These are phyloP conservation scores for Collichthys lucidus DNA, from an alignment of 2,113 vertebrate genomes.

Conservation along the genomic window DNA sequence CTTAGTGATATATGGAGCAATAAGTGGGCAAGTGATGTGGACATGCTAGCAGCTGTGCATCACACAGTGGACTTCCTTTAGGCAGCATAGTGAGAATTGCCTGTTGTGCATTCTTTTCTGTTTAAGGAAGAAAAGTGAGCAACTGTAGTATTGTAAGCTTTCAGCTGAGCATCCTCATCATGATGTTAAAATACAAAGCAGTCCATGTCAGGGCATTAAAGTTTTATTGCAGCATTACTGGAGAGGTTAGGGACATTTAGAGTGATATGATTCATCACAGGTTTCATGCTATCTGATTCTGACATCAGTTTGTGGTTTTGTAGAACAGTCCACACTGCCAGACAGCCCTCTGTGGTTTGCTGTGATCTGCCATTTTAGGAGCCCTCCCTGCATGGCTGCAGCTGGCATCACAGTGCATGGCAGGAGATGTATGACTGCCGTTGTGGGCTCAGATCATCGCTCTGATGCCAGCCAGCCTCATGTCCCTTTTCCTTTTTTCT, in stretches of 20 bases:
- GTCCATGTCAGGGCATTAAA: constrained; percentile 7
- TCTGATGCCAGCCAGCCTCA: constrained; percentile 8
- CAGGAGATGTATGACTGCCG: constrained; percentile 25
- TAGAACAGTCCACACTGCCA: not conserved
- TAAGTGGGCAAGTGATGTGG: not conserved
- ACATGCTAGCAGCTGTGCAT: not conserved
- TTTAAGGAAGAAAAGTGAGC: not conserved
- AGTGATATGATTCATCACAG: not conserved
- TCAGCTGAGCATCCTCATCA: not conserved
- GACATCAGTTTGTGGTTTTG: constrained; percentile 22
- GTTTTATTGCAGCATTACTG: not conserved
- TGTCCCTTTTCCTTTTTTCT: not conserved
- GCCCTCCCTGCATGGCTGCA: constrained; percentile 1
- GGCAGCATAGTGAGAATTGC: not conserved
- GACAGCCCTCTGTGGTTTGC: constrained; percentile 13
- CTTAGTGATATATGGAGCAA: not conserved
- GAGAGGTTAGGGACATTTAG: not conserved
- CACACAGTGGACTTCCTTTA: not conserved
- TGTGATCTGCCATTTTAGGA: constrained; percentile 44
- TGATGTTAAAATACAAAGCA: not conserved
- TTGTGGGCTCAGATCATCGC: constrained; percentile 18
- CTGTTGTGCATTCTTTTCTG: not conserved
- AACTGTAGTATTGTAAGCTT: not conserved
- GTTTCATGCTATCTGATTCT: constrained; percentile 3
- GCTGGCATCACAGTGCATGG: constrained; percentile 32